Evolutionary conservation across 2,113 vertebrate species (phyloP), one percentile per base, ranked within the genome.

Genomic region (Trogon melanurus): DNA sequence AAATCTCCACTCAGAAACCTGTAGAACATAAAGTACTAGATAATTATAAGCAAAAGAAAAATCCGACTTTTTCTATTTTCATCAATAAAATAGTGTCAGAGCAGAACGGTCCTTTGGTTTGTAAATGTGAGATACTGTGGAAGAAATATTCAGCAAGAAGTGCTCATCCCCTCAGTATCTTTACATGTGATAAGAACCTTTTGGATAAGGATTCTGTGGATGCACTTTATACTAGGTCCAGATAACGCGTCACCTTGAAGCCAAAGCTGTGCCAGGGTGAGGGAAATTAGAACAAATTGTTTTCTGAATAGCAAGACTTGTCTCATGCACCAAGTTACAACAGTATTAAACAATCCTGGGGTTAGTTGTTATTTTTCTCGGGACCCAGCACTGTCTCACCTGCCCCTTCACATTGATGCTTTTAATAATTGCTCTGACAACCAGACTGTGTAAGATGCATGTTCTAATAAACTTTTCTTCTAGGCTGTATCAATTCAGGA

Each of bases 401-500:
- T 92, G 10, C 66, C 19, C 61, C 84, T 48, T 73, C 26, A 84
- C 29, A 66, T 1, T 10, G 25, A n/a, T 88, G 23, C 26, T 57
- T 89, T 73, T 62, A 66, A 27, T 71, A 65, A 81, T 64, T 88
- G n/a, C 34, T 90, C 32, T 76, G 36, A 30, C 50, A 91, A 88
- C 10, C 20, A 64, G 20, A 73, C 34, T 89, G 88, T 73, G 6
- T 62, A 57, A 80, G n/a, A 62, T 80, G 19, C 8, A 1, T 74
- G 13, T 86, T 73, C 34, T 80, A 88, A 95, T 62, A 13, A 50
- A 85, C 25, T 51, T 57, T 90, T 54, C 78, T 72, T 70, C 70
- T 89, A 99, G 98, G 98, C 98, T 91, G 96, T 97, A 91, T 97
- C 98, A 41, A 97, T 99, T 96, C 98, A 99, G 94, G 96, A 98